These are phyloP conservation scores for Sorex fumeus DNA, from an alignment of 2,113 vertebrate genomes.

Conservation along the genomic window DNA sequence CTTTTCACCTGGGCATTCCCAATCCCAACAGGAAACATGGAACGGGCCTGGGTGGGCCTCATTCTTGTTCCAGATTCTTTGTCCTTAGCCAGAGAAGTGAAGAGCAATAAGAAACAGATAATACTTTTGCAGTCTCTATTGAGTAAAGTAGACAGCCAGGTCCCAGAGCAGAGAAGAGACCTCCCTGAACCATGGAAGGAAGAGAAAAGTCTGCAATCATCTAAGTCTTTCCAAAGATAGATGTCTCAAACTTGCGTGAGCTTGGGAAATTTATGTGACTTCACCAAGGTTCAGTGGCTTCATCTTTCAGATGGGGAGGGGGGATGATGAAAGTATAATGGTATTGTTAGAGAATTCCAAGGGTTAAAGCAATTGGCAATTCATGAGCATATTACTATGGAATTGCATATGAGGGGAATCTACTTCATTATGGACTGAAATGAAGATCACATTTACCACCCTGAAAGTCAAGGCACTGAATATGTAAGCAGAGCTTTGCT, in stretches of 20 bases:
- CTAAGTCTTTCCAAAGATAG: too few species aligned
- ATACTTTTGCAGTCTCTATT: too few species aligned
- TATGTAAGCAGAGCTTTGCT: neutral
- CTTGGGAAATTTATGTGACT: too few species aligned
- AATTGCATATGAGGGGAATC: neutral
- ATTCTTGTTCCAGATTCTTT: too few species aligned
- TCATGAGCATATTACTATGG: neutral
- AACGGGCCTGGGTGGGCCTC: too few species aligned
- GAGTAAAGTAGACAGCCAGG: too few species aligned
- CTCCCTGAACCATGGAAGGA: too few species aligned
- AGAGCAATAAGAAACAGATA: too few species aligned
- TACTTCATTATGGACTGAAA: neutral
- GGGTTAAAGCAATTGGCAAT: neutral
- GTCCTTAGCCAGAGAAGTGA: too few species aligned
- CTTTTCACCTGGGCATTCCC: neutral
- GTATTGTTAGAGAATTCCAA: neutral
- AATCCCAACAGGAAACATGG: neutral
- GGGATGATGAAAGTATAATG: accelerated
- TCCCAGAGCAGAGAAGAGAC: too few species aligned
- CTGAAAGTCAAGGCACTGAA: neutral
- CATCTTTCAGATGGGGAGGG: neutral
- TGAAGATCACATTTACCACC: neutral
- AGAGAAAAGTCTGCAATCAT: too few species aligned
- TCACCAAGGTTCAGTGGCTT: neutral
- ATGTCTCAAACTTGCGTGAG: too few species aligned